A percentile compares a stretch with the other conserved stretches of the same genome.
These are phyloP conservation scores for Mythimna albipuncta DNA, from an alignment of 2,888 invertebrate genomes.

Conservation along the genomic window DNA sequence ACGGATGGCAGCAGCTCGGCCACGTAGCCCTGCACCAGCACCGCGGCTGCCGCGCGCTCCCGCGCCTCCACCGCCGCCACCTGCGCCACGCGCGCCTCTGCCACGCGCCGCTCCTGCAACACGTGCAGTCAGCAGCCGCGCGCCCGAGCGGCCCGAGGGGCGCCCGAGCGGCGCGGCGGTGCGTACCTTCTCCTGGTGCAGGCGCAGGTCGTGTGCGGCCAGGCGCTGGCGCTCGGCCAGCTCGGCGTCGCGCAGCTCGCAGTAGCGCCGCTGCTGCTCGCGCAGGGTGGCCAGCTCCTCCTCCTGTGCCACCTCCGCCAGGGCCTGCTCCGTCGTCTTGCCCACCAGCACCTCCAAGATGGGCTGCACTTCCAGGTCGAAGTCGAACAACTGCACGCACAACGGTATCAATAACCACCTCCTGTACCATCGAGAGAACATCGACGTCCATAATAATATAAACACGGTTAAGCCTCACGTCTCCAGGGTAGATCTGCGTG, in stretches of 20 bases:
- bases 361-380: constrained; percentile 97
- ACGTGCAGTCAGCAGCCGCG: not conserved
- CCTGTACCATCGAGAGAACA: not conserved
- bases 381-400: constrained; percentile 94
- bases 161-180: not conserved
- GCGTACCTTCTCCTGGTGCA: constrained; percentile 92
- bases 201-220: constrained; percentile 94
- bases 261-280: constrained; percentile 94
- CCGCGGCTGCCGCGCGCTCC: constrained; percentile 95
- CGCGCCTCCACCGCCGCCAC: constrained; percentile 94
- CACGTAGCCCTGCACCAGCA: constrained; percentile 96
- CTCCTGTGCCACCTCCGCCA: constrained; percentile 97
- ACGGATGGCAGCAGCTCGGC: constrained; percentile 96
- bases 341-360: constrained; percentile 97
- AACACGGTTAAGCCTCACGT: constrained; percentile 90
- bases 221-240: constrained; percentile 95
- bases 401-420: not conserved
- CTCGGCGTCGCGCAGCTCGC: constrained; percentile 94
- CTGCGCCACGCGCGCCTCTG: constrained; percentile 92
- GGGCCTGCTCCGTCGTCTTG: constrained; percentile 96
- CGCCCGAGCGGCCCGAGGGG: not conserved
- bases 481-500: constrained; percentile 97
- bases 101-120: constrained; percentile 92
- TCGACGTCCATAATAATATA: not conserved
- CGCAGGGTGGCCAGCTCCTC: constrained; percentile 96